phyloP scores from a whole-genome alignment of 35 echinoderm and acorn worm species.

The Hemicentrotus pulcherrimus region DNA sequence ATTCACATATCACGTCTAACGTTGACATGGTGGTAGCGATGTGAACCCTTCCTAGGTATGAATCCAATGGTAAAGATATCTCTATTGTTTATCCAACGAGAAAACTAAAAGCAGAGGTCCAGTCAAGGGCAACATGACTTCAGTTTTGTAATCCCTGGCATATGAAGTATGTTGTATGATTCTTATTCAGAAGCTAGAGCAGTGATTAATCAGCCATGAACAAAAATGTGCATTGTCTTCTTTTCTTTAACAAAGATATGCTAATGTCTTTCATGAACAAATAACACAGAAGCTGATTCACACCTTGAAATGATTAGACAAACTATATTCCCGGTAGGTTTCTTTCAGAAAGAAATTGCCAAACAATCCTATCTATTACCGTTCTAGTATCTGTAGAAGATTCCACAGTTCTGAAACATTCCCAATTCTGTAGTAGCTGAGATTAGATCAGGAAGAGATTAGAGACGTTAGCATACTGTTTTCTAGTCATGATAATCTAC shows the following conservation, averaged over 20 bases:
- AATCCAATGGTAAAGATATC: neutral
- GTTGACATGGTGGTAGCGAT: slow-evolving; percentile 1
- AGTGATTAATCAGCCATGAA: neutral
- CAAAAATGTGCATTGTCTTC: neutral
- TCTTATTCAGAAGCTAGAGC: neutral
- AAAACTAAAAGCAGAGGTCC: neutral
- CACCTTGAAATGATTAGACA: too few species aligned
- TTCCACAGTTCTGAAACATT: neutral
- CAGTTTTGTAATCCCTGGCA: neutral
- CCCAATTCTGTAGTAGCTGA: neutral
- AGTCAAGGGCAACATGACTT: neutral
- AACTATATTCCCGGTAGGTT: too few species aligned
- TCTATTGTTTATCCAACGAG: neutral
- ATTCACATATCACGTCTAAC: slow-evolving; percentile 25
- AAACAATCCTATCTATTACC: too few species aligned
- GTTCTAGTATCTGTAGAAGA: too few species aligned
- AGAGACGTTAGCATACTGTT: too few species aligned
- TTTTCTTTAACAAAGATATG: neutral
- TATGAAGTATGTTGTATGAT: neutral
- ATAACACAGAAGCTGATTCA: too few species aligned
- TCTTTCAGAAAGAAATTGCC: too few species aligned
- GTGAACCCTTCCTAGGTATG: neutral
- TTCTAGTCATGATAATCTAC: neutral
- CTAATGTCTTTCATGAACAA: too few species aligned
- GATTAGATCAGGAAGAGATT: neutral